Conservation (phyloP, 1,140 invertebrate genomes). For the Capitella teleta region DNA sequence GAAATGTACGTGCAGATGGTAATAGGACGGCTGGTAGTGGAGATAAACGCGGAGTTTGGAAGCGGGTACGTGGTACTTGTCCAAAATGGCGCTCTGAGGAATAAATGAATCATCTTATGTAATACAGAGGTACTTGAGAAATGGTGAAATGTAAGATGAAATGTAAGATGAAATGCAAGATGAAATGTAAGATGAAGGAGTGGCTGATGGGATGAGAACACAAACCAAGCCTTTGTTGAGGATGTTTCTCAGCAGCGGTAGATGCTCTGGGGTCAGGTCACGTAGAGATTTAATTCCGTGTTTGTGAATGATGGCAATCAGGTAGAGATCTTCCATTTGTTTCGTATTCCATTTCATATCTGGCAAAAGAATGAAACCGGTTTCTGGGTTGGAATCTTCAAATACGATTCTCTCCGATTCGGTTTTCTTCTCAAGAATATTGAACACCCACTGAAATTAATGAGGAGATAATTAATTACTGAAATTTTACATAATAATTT, state of each 20-base stretch:
- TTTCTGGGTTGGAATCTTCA: slow-evolving; percentile 63
- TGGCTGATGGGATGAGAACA: neutral
- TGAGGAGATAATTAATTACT: slow-evolving; percentile 5
- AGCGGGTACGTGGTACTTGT: slow-evolving; percentile 63
- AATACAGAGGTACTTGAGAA: neutral
- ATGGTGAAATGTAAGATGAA: neutral
- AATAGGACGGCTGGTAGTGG: slow-evolving; percentile 94
- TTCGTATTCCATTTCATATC: slow-evolving; percentile 90
- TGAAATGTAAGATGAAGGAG: neutral
- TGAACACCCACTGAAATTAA: slow-evolving; percentile 76
- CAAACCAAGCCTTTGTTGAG: slow-evolving; percentile 56
- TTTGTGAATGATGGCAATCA: slow-evolving; percentile 66
- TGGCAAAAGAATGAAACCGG: slow-evolving; percentile 77
- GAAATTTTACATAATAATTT: slow-evolving; percentile 7
- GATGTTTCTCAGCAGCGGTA: slow-evolving; percentile 75
- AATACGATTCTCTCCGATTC: slow-evolving; percentile 77
- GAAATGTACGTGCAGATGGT: slow-evolving; percentile 92
- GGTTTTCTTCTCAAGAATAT: slow-evolving; percentile 80
- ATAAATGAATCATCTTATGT: slow-evolving; percentile 6
- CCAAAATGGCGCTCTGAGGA: slow-evolving; percentile 58
- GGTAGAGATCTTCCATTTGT: slow-evolving; percentile 62
- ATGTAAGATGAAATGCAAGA: neutral
- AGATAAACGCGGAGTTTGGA: slow-evolving; percentile 68
- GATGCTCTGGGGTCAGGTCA: slow-evolving; percentile 63
- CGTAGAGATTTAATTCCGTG: slow-evolving; percentile 67